phyloP scores from a whole-genome alignment of 2,888 invertebrate genomes.

The Aporophyla nigra region DNA sequence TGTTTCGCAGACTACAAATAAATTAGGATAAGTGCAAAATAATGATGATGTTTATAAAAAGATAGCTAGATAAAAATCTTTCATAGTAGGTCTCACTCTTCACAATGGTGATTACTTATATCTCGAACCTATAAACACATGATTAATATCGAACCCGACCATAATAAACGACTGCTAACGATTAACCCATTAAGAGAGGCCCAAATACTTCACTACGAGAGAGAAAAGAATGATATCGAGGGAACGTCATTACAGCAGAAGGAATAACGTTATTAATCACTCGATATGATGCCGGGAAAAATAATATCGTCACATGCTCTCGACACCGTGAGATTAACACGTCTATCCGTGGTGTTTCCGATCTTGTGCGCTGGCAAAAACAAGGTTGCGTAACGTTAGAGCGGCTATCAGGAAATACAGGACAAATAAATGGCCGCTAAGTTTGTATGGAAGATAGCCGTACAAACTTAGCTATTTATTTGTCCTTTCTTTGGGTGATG shows the following conservation, averaged over 20 bases:
- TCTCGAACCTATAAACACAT: slow-evolving; percentile 45
- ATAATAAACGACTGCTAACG: slow-evolving; percentile 60
- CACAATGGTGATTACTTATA: slow-evolving; percentile 6
- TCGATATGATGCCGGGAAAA: slow-evolving; percentile 86
- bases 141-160: slow-evolving; percentile 48
- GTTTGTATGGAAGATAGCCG: slow-evolving; percentile 7
- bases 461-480: neutral
- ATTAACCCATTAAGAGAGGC: slow-evolving; percentile 78
- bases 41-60: neutral
- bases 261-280: slow-evolving; percentile 89
- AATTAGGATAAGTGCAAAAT: neutral
- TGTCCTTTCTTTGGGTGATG: slow-evolving; percentile 20
- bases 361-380: slow-evolving; percentile 71
- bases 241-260: slow-evolving; percentile 82
- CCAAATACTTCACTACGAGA: slow-evolving; percentile 75
- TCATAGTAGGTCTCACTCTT: neutral
- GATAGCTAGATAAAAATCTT: too few species aligned
- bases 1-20: neutral
- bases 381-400: slow-evolving; percentile 62
- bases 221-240: slow-evolving; percentile 76
- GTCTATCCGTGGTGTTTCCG: slow-evolving; percentile 77
- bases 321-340: slow-evolving; percentile 89
- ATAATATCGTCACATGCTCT: slow-evolving; percentile 89
- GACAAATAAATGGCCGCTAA: slow-evolving; percentile 48
- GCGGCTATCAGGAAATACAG: slow-evolving; percentile 49